Percentiles rank a stretch among this genome's conserved stretches.
Evolutionary conservation across 1,140 invertebrate species (phyloP).

Genomic region (Drosophila melanogaster): DNA sequence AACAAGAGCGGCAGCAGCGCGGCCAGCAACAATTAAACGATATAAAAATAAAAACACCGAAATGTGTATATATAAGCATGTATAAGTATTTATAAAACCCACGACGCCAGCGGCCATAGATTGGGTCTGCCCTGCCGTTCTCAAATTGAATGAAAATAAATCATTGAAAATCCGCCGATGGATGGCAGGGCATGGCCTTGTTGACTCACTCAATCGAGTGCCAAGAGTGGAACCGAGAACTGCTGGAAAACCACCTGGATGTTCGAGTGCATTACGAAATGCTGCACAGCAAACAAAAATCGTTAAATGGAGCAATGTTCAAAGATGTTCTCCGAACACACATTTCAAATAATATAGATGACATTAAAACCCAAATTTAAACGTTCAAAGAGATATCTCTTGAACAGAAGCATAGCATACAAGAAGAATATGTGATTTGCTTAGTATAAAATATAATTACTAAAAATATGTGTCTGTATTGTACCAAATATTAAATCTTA

Average conservation of each 20-base stretch:
- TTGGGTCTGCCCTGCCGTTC: conserved; percentile 60
- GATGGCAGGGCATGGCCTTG: conserved; percentile 36
- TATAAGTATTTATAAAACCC: conserved; percentile 66
- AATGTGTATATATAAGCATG: conserved; percentile 43
- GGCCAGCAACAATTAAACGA: conserved; percentile 69
- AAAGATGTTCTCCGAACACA: background rate
- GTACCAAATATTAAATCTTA: too few relatives aligned
- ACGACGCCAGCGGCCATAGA: conserved; percentile 37
- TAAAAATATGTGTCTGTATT: too few relatives aligned
- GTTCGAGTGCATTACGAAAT: conserved; percentile 1
- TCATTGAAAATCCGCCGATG: conserved; percentile 54
- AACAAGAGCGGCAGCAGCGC: conserved; percentile 62
- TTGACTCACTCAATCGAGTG: conserved; percentile 40
- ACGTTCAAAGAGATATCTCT: background rate
- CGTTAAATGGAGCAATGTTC: background rate
- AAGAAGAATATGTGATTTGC: background rate
- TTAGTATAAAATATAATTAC: too few relatives aligned
- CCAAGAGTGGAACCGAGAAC: conserved; percentile 13
- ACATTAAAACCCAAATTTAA: background rate
- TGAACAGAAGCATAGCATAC: background rate
- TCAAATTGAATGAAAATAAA: conserved; percentile 64
- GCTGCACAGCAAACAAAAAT: background rate
- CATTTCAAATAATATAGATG: background rate
- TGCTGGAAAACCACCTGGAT: conserved; percentile 24
- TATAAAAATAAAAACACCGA: conserved; percentile 60